These are phyloP conservation scores for Neelides folsomi DNA, from an alignment of 2,888 invertebrate species.

Conservation along the genomic window DNA sequence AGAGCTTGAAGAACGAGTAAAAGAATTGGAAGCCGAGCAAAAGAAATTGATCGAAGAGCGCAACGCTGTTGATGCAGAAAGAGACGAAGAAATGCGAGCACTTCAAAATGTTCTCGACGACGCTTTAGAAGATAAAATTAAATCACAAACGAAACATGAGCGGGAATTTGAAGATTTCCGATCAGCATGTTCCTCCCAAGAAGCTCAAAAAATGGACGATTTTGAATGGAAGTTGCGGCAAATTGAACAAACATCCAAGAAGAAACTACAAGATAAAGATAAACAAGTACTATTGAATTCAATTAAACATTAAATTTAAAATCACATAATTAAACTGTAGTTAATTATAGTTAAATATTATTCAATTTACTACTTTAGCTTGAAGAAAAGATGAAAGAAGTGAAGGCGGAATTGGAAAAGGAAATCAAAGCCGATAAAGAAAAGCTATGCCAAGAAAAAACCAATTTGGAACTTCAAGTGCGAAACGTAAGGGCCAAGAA, in stretches of 20 bases:
- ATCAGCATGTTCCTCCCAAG: conserved; percentile 51
- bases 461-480: conserved; percentile 33
- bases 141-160: conserved; percentile 49
- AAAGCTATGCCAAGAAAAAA: conserved; percentile 31
- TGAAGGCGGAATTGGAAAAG: conserved; percentile 26
- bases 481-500: conserved; percentile 29
- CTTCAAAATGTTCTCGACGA: conserved; percentile 47
- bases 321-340: no score
- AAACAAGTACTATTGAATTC: conserved; percentile 20
- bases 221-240: conserved; percentile 74
- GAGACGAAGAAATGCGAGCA: conserved; percentile 42
- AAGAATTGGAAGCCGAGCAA: conserved; percentile 41
- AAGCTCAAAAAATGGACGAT: conserved; percentile 60
- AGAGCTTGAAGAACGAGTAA: conserved; percentile 40
- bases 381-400: conserved; percentile 30
- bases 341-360: no score
- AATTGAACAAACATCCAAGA: conserved; percentile 56
- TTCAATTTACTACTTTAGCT: conserved; percentile 13
- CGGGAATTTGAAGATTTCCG: conserved; percentile 54
- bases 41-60: conserved; percentile 38
- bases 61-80: conserved; percentile 36
- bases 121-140: conserved; percentile 48
- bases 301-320: no score
- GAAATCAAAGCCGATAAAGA: conserved; percentile 29
- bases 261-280: conserved; percentile 44